Percentiles rank a stretch among this genome's conserved stretches.
These are phyloP conservation scores for Diadumene lineata DNA, from an alignment of 92 coral and sea anemone species.

Conservation along the genomic window DNA sequence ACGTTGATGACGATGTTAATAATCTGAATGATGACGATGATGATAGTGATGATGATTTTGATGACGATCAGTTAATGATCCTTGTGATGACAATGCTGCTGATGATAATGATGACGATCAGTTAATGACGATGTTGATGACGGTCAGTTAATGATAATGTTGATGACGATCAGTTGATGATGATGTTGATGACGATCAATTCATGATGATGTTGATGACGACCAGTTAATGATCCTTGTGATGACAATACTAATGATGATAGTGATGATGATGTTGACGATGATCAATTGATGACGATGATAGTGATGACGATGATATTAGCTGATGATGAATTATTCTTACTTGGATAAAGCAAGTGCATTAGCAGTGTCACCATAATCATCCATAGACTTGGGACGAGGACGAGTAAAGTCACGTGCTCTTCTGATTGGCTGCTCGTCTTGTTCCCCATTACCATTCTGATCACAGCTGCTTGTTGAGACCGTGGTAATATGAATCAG, in stretches of 20 bases:
- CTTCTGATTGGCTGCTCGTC: conserved; percentile 17
- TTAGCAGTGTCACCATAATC: conserved; percentile 48
- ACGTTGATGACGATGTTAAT: background rate
- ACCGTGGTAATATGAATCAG: conserved; percentile 72
- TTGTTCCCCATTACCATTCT: conserved; percentile 41
- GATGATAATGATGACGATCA: background rate
- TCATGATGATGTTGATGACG: background rate
- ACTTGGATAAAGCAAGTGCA: conserved; percentile 61
- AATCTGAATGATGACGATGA: background rate
- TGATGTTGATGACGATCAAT: background rate
- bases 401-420: conserved; percentile 14
- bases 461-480: conserved; percentile 44
- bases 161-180: background rate
- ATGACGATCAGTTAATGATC: background rate
- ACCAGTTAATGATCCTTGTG: background rate
- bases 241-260: background rate
- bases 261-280: background rate
- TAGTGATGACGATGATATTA: background rate
- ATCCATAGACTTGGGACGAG: conserved; percentile 38
- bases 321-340: no score
- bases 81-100: background rate
- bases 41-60: background rate
- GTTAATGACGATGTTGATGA: background rate
- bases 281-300: background rate
- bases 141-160: background rate